Conservation (phyloP, 2,888 invertebrate genomes). For the Cryptocheilus praepositus region DNA sequence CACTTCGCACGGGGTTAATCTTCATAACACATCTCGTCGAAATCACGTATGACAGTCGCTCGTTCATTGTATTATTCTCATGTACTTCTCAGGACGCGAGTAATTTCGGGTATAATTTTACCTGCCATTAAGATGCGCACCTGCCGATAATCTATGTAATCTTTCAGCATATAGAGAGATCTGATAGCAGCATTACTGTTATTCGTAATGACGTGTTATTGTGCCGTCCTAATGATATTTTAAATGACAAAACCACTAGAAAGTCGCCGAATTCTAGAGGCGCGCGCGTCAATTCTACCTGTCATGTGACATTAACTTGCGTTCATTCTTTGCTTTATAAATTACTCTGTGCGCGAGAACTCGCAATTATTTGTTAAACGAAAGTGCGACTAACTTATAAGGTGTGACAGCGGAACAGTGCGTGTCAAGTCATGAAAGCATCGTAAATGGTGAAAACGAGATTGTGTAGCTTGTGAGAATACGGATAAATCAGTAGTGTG, state of each 20-base stretch:
- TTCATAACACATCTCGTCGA: slow-evolving; percentile 29
- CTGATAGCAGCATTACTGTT: slow-evolving; percentile 45
- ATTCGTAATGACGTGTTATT: slow-evolving; percentile 26
- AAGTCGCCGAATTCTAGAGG: background rate
- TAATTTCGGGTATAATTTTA: slow-evolving; percentile 54
- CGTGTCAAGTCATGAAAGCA: too few species aligned
- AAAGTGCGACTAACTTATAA: too few species aligned
- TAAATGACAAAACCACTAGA: slow-evolving; percentile 17
- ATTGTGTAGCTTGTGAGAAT: too few species aligned
- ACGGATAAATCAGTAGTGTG: too few species aligned
- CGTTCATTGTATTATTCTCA: slow-evolving; percentile 23
- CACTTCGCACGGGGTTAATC: slow-evolving; percentile 37
- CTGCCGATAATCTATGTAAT: slow-evolving; percentile 58
- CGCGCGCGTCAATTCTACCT: too few species aligned
- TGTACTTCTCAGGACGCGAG: slow-evolving; percentile 37
- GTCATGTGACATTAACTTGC: too few species aligned
- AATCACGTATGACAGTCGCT: slow-evolving; percentile 13
- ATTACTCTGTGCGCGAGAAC: too few species aligned
- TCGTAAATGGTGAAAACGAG: too few species aligned
- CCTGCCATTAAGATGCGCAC: slow-evolving; percentile 52
- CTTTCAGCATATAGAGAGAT: slow-evolving; percentile 38
- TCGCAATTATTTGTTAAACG: too few species aligned
- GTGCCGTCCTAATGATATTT: slow-evolving; percentile 24
- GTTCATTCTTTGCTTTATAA: background rate
- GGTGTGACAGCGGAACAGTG: too few species aligned